Conservation (phyloP, 2,113 vertebrate genomes). For the Cygnus atratus region DNA sequence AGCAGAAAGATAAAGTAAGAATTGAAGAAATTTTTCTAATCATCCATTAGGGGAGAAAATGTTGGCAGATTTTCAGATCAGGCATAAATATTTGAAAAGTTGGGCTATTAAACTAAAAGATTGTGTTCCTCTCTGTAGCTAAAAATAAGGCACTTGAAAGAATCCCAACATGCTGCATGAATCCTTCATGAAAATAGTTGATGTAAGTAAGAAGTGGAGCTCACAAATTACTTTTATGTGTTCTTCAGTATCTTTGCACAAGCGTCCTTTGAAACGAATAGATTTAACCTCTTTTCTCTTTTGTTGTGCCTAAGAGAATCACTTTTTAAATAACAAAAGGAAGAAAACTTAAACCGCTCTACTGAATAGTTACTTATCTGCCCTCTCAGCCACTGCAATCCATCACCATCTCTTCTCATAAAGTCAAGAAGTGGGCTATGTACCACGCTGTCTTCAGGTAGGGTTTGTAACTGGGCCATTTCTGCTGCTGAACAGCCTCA, state of each 20-base stretch:
- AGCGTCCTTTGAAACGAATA: background rate
- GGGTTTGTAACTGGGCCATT: background rate
- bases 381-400: background rate
- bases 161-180: background rate
- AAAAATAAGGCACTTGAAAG: background rate
- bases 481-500: background rate
- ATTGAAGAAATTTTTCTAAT: background rate
- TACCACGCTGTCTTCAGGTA: background rate
- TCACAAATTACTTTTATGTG: background rate
- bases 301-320: background rate
- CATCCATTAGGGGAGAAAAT: background rate
- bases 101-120: background rate
- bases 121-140: conserved; percentile 37
- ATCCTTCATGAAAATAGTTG: background rate
- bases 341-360: background rate
- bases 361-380: background rate
- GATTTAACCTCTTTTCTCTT: background rate
- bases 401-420: background rate
- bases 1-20: conserved; percentile 2
- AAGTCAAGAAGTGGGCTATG: background rate
- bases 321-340: background rate
- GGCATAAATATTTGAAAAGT: conserved; percentile 10
- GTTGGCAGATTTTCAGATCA: conserved; percentile 6
- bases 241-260: background rate
- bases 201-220: background rate